These are phyloP conservation scores for Salminus brasiliensis DNA, from an alignment of 2,113 vertebrate genomes.

Conservation along the genomic window DNA sequence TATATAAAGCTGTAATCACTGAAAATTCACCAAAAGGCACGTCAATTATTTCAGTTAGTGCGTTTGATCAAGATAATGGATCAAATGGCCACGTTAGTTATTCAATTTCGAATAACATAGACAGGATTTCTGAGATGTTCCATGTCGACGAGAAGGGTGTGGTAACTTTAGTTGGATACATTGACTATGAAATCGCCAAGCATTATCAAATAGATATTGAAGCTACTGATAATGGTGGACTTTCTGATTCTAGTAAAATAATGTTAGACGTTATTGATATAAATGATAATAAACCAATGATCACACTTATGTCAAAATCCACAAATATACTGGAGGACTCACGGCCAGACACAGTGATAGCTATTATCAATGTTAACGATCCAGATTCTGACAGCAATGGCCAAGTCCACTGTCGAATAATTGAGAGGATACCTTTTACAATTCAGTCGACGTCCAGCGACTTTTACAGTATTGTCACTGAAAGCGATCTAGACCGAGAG, in stretches of 20 bases:
- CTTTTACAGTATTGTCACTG: conserved; percentile 59
- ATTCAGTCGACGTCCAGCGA: conserved; percentile 55
- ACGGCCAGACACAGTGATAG: conserved; percentile 42
- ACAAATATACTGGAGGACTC: conserved; percentile 59
- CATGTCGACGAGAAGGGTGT: conserved; percentile 65
- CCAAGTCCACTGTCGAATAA: conserved; percentile 17
- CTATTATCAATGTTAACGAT: conserved; percentile 55
- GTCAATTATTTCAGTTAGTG: conserved; percentile 57
- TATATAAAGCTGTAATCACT: conserved; percentile 66
- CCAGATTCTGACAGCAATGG: conserved; percentile 55
- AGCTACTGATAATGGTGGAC: conserved; percentile 73
- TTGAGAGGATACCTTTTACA: conserved; percentile 17
- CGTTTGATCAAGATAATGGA: conserved; percentile 75
- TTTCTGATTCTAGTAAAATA: conserved; percentile 69
- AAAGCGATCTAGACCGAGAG: conserved; percentile 59
- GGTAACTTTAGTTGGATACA: conserved; percentile 63
- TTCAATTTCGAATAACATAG: conserved; percentile 64
- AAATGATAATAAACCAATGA: conserved; percentile 76
- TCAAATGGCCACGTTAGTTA: conserved; percentile 73
- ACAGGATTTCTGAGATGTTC: conserved; percentile 64
- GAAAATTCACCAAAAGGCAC: conserved; percentile 65
- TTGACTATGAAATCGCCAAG: conserved; percentile 75
- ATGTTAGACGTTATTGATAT: conserved; percentile 74
- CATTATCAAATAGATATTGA: conserved; percentile 70
- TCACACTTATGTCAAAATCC: conserved; percentile 67